Evolutionary conservation across 2,797 vertebrate genomes (phyloP).

Genomic region (Parauchenoglanis ngamensis): DNA sequence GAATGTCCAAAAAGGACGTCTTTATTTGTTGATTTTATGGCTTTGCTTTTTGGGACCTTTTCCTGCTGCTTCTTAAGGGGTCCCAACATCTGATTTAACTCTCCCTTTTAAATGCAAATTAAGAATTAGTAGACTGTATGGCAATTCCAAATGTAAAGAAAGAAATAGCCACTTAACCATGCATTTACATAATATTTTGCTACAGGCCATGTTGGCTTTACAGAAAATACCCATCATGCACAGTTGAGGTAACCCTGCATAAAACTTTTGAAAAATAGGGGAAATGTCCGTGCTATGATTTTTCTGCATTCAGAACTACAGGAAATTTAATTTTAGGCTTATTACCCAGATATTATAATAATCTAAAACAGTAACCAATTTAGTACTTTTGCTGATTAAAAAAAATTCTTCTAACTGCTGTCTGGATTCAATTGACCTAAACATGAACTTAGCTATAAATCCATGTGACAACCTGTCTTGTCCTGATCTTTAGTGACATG

Average conservation of each 20-base stretch:
- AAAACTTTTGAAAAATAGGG: conserved; percentile 28
- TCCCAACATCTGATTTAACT: conserved; percentile 74
- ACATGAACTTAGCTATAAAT: conserved; percentile 24
- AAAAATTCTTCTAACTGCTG: background rate
- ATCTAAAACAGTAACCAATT: conserved; percentile 25
- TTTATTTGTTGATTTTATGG: conserved; percentile 74
- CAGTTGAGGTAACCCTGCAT: conserved; percentile 22
- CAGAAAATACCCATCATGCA: conserved; percentile 39
- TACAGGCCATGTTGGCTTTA: conserved; percentile 45
- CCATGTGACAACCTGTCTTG: background rate
- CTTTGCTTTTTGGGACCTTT: conserved; percentile 74
- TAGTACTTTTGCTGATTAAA: background rate
- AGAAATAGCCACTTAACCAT: conserved; percentile 59
- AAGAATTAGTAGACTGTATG: conserved; percentile 70
- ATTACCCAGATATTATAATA: background rate
- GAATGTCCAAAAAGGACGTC: conserved; percentile 68
- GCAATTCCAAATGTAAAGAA: conserved; percentile 57
- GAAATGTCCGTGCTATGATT: conserved; percentile 26
- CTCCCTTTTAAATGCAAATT: conserved; percentile 78
- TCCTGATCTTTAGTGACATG: conserved; percentile 23
- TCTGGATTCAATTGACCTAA: conserved; percentile 26
- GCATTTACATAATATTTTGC: conserved; percentile 53
- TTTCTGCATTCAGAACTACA: conserved; percentile 26
- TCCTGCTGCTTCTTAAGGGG: conserved; percentile 74
- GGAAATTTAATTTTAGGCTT: conserved; percentile 8